Evolutionary conservation across 2,888 invertebrate genomes (phyloP), one percentile per base, ranked within the genome.

Genomic region (Lepidochrysops patricia): DNA sequence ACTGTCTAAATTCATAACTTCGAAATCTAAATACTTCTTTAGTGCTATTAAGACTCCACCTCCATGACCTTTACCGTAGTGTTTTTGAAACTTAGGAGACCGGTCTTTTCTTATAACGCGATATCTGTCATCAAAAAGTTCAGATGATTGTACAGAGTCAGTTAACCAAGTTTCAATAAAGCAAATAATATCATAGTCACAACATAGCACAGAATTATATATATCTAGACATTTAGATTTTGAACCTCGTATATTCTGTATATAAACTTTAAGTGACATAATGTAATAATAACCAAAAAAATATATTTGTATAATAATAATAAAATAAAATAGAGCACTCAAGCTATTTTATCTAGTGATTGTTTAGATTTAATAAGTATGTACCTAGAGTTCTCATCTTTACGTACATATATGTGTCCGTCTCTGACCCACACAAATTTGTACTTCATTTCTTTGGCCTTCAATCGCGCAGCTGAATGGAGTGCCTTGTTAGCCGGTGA

Each of bases 401-500:
- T 66, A 37, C 67, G 50, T 37, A 67, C 54, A 56, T 60, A 68
- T 32, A 69, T 66, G 3, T 37, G 61, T 23, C 68, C 66, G 52
- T 62, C 62, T 2, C 63, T 56, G 4, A 67, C 61, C 64, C 61
- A 62, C 1, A 64, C 57, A 49, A 57, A 63, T 50, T 63, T 64
- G 59, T 65, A 68, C 9, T 60, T 43, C 12, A 63, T 49, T 32
- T 67, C 63, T 26, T 60, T 67, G 5, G 63, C 64, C 32, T 57
- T 64, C 5, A 7, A 13, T 15, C 66, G 50, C 1, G 67, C 59
- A 5, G 63, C 64, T 29, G 67, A 66, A 49, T 67, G 67, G 1
- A 67, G 57, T 3, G 58, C 37, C 50, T 68, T 67, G 23, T 65
- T 65, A 0, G 57, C 15, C n/a, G 66, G 63, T 2, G 65, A 66